Evolutionary conservation across 2,797 vertebrate species (phyloP).

Genomic region (Parauchenoglanis punctatus): DNA sequence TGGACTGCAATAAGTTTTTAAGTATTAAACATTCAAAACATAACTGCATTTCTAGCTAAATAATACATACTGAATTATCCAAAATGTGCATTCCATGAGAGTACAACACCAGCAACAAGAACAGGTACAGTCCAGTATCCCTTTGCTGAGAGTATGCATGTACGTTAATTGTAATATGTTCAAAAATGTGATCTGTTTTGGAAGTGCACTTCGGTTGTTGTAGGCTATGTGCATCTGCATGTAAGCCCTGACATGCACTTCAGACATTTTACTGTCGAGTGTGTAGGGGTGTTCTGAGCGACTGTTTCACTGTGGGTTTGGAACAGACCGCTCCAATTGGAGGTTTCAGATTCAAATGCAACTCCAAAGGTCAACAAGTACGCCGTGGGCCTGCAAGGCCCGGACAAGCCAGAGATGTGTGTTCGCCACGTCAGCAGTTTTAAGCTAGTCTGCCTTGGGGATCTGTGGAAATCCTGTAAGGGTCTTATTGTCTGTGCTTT

Average conservation of each 20-base stretch:
- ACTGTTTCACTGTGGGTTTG: slow-evolving; percentile 53
- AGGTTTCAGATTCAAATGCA: slow-evolving; percentile 14
- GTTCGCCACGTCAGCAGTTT: slow-evolving; percentile 64
- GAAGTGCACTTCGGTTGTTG: not conserved
- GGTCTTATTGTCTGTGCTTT: slow-evolving; percentile 28
- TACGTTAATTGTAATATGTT: not conserved
- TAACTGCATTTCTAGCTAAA: not conserved
- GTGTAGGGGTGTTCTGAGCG: slow-evolving; percentile 23
- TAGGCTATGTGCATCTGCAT: not conserved
- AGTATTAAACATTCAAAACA: not conserved
- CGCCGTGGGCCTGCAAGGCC: slow-evolving; percentile 43
- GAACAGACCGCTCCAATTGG: slow-evolving; percentile 18
- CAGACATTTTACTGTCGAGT: slow-evolving; percentile 22
- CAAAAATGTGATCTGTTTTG: not conserved
- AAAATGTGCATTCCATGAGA: not conserved
- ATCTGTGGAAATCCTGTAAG: slow-evolving; percentile 39
- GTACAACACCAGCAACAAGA: not conserved
- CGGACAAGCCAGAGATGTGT: slow-evolving; percentile 16
- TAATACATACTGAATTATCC: not conserved
- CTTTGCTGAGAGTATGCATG: not conserved
- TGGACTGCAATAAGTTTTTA: not conserved
- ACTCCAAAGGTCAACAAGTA: slow-evolving; percentile 57
- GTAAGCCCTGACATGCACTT: slow-evolving; percentile 21
- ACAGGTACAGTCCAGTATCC: not conserved
- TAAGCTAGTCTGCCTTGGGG: slow-evolving; percentile 48